phyloP scores from a whole-genome alignment of 2,797 vertebrate species.

The Myioborus melanocephalus region DNA sequence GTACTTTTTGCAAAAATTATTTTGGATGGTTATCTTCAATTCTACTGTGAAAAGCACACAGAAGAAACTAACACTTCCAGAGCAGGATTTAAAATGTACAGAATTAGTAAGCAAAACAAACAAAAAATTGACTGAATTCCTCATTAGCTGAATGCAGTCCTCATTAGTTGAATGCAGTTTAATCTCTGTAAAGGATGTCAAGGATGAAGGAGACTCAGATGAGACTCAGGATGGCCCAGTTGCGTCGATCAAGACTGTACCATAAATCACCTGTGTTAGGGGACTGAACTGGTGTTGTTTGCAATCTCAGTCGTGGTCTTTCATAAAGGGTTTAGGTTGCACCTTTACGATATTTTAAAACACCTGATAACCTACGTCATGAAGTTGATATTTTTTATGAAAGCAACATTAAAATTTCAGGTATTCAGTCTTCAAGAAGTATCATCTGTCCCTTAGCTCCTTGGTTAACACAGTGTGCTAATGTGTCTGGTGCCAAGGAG shows the following conservation, averaged over 20 bases:
- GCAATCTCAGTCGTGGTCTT: not conserved
- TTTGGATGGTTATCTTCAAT: not conserved
- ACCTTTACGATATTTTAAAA: not conserved
- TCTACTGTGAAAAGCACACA: not conserved
- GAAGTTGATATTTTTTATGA: not conserved
- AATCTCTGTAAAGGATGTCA: not conserved
- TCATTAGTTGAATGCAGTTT: not conserved
- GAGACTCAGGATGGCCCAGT: not conserved
- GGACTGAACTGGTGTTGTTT: not conserved
- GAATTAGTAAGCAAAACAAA: not conserved
- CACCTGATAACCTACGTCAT: not conserved
- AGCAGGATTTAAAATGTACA: not conserved
- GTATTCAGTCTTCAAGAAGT: not conserved
- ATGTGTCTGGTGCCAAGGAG: not conserved
- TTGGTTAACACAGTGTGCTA: not conserved
- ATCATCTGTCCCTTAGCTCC: not conserved
- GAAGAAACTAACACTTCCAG: not conserved
- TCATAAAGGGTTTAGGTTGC: not conserved
- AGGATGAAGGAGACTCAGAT: not conserved
- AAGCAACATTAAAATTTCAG: not conserved
- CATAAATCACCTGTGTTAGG: not conserved
- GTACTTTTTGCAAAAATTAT: not conserved
- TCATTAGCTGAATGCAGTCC: not conserved
- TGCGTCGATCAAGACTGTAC: not conserved
- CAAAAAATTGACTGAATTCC: not conserved